These are phyloP conservation scores for Heteromurus nitidus DNA, from an alignment of 2,888 invertebrate genomes.

Conservation along the genomic window DNA sequence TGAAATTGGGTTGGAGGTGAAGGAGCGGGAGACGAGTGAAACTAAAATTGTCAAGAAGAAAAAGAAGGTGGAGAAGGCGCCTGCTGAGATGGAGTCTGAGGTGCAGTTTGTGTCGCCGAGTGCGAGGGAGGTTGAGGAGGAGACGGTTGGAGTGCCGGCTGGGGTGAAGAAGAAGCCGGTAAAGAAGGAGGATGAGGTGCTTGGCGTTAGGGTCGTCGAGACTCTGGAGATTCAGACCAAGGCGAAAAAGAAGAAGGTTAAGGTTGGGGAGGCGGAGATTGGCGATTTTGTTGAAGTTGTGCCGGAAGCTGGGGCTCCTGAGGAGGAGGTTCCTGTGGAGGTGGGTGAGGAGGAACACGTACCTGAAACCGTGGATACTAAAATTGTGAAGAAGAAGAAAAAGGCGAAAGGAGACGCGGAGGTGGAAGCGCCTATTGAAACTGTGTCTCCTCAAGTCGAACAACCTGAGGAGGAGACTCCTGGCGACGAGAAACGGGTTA, in stretches of 20 bases:
- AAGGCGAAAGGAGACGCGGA: not conserved
- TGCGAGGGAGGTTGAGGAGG: not conserved
- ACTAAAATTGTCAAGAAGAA: constrained; percentile 1
- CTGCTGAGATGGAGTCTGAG: too few species aligned
- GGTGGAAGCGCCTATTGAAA: not conserved
- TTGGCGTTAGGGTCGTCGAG: not conserved
- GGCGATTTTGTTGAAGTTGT: not conserved
- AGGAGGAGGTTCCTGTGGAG: not conserved
- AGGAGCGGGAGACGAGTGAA: not conserved
- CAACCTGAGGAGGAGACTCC: constrained; percentile 17
- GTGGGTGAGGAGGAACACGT: not conserved
- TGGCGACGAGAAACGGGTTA: not conserved
- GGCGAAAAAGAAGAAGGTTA: not conserved
- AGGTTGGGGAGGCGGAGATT: not conserved
- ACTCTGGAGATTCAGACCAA: not conserved
- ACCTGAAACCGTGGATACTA: too few species aligned
- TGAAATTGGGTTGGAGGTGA: too few species aligned
- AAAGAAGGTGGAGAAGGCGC: too few species aligned
- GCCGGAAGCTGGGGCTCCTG: not conserved
- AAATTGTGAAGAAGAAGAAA: constrained; percentile 21
- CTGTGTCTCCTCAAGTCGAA: constrained; percentile 10
- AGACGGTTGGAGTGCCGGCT: too few species aligned
- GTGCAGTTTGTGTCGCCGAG: too few species aligned
- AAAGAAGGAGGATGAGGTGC: too few species aligned
- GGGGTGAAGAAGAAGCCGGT: not conserved